A percentile compares a stretch with the other conserved stretches of the same genome.
phyloP scores from a whole-genome alignment of 2,888 invertebrate species.

The Drosophila sordidula region DNA sequence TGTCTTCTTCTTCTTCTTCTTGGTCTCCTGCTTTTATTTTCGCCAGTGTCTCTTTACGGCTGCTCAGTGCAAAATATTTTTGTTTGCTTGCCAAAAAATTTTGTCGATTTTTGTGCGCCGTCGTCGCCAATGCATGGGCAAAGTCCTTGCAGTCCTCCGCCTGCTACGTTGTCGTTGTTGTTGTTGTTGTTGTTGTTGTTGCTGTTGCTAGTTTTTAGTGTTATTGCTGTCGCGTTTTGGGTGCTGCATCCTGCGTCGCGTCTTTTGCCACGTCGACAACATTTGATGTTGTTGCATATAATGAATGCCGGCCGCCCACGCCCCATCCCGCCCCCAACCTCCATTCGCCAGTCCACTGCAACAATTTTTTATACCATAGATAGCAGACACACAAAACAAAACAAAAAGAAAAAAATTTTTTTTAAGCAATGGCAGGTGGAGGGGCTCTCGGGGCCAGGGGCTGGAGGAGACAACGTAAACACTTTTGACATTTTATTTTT shows the following conservation, averaged over 20 bases:
- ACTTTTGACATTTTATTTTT: slow-evolving; percentile 80
- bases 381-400: slow-evolving; percentile 52
- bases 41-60: slow-evolving; percentile 57
- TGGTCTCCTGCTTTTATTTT: slow-evolving; percentile 15
- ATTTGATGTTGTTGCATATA: slow-evolving; percentile 79
- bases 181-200: slow-evolving; percentile 45
- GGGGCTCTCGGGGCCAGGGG: not conserved
- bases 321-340: not conserved
- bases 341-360: slow-evolving; percentile 34
- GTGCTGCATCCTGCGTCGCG: slow-evolving; percentile 57
- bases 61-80: slow-evolving; percentile 72
- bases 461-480: slow-evolving; percentile 64
- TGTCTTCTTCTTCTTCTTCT: slow-evolving; percentile 22
- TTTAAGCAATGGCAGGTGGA: slow-evolving; percentile 9
- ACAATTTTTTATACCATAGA: slow-evolving; percentile 71
- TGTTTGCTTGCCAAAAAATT: slow-evolving; percentile 72
- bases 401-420: slow-evolving; percentile 18
- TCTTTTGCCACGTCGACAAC: slow-evolving; percentile 77
- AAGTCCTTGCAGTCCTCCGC: slow-evolving; percentile 42
- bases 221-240: slow-evolving; percentile 73
- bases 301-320: slow-evolving; percentile 69
- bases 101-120: slow-evolving; percentile 66
- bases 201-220: slow-evolving; percentile 72
- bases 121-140: slow-evolving; percentile 52
- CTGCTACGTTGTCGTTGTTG: slow-evolving; percentile 17